Evolutionary conservation across 2,113 vertebrate genomes (phyloP).

Genomic region (Symphodus melops): DNA sequence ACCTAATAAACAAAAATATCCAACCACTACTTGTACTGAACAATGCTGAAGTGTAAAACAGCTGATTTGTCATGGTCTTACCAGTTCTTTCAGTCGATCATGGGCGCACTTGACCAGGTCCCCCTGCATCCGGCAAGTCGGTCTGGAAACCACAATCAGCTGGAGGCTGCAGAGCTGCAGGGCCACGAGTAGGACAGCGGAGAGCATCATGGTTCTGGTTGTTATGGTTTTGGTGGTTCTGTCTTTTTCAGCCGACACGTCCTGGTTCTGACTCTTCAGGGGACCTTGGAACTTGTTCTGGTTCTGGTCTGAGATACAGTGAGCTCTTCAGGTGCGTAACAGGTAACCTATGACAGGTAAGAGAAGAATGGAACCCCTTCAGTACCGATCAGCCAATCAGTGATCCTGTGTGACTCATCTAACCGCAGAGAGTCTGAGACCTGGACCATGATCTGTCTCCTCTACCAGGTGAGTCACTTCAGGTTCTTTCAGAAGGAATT

Average conservation of each 20-base stretch:
- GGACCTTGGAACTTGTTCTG: not conserved
- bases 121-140: constrained; percentile 33
- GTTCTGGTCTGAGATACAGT: constrained; percentile 5
- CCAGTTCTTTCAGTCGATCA: constrained; percentile 44
- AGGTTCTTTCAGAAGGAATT: not conserved
- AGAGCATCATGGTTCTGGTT: constrained; percentile 8
- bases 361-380: constrained; percentile 1
- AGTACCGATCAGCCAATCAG: constrained; percentile 20
- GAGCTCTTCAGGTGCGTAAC: constrained; percentile 20
- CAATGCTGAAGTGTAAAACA: not conserved
- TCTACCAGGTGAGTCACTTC: constrained; percentile 32
- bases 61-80: constrained; percentile 4
- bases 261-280: constrained; percentile 5
- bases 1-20: not conserved
- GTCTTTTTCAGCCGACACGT: not conserved
- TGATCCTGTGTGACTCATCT: constrained; percentile 43
- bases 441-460: constrained; percentile 14
- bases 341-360: constrained; percentile 31
- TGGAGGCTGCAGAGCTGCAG: constrained; percentile 56
- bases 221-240: not conserved
- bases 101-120: not conserved
- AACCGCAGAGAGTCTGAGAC: constrained; percentile 1
- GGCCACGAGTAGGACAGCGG: constrained; percentile 16
- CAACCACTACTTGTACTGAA: not conserved
- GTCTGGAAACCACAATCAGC: constrained; percentile 31